phyloP scores from a whole-genome alignment of 2,888 invertebrate genomes.

The Melolontha melolontha region DNA sequence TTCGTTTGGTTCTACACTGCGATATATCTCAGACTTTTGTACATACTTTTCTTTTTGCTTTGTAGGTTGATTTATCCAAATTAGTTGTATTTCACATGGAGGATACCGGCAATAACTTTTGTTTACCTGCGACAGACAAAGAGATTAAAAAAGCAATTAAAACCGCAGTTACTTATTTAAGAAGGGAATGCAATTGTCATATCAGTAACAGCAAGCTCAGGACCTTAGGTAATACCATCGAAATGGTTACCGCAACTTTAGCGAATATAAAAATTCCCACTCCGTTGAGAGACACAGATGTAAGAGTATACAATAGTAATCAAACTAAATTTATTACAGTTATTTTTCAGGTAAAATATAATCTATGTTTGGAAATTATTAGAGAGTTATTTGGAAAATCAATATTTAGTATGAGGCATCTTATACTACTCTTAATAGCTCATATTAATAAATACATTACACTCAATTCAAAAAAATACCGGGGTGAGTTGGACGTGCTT shows the following conservation, averaged over 20 bases:
- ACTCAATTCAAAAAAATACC: neutral
- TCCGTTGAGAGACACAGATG: conserved; percentile 16
- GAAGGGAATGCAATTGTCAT: conserved; percentile 19
- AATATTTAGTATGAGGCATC: neutral
- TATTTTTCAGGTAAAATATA: conserved; percentile 13
- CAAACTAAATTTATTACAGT: neutral
- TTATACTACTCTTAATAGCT: neutral
- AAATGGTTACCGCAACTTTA: neutral
- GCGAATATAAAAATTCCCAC: conserved; percentile 1
- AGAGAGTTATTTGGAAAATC: conserved; percentile 17
- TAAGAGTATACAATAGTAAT: neutral
- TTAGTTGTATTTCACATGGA: conserved; percentile 85
- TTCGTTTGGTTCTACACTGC: no score
- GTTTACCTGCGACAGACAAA: conserved; percentile 71
- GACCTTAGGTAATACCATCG: neutral
- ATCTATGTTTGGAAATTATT: neutral
- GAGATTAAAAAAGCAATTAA: conserved; percentile 72
- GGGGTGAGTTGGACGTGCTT: neutral
- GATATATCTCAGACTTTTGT: no score
- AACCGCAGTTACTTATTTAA: conserved; percentile 64
- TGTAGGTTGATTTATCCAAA: conserved; percentile 71
- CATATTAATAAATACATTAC: neutral
- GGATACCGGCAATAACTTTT: conserved; percentile 76
- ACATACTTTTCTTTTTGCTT: neutral
- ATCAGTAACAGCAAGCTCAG: conserved; percentile 17